Percentiles rank a stretch among this genome's conserved stretches.
phyloP scores from a whole-genome alignment of 64 coral and sea anemone species.

The Montipora capricornis region DNA sequence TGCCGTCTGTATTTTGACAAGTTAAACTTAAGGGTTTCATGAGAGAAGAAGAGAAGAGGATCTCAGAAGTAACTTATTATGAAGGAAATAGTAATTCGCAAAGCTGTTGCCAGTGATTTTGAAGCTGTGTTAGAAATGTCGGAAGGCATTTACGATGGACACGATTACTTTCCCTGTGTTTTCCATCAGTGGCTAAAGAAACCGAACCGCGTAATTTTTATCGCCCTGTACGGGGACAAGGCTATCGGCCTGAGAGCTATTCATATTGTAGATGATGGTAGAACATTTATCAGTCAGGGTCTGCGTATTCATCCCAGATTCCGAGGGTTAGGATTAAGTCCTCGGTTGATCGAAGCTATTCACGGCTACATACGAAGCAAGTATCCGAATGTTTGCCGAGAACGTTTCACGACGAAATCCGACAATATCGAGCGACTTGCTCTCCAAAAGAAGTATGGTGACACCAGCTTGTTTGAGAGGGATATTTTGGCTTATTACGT shows the following conservation, averaged over 20 bases:
- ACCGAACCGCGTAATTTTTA: slow-evolving; percentile 72
- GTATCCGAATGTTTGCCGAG: slow-evolving; percentile 77
- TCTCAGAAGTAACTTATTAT: background rate
- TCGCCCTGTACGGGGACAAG: slow-evolving; percentile 76
- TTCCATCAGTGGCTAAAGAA: slow-evolving; percentile 78
- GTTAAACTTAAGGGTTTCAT: background rate
- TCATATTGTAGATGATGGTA: slow-evolving; percentile 87
- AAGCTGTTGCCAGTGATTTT: slow-evolving; percentile 51
- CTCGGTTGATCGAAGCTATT: slow-evolving; percentile 78
- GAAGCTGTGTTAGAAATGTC: slow-evolving; percentile 65
- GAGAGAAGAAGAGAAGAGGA: background rate
- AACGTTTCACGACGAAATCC: slow-evolving; percentile 95
- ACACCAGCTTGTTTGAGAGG: slow-evolving; percentile 74
- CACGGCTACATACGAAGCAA: slow-evolving; percentile 71
- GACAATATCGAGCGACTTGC: slow-evolving; percentile 94
- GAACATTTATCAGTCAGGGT: slow-evolving; percentile 92
- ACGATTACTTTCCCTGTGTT: slow-evolving; percentile 90
- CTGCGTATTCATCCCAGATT: slow-evolving; percentile 85
- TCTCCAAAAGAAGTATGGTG: slow-evolving; percentile 92
- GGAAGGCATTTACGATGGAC: slow-evolving; percentile 78
- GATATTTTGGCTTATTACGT: slow-evolving; percentile 88
- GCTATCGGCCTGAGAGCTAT: slow-evolving; percentile 80
- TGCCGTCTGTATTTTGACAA: background rate
- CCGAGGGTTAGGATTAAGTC: slow-evolving; percentile 83
- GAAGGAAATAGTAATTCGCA: slow-evolving; percentile 60